Evolutionary conservation across 2,888 invertebrate genomes (phyloP).

Genomic region (Drosophila melanosoma): DNA sequence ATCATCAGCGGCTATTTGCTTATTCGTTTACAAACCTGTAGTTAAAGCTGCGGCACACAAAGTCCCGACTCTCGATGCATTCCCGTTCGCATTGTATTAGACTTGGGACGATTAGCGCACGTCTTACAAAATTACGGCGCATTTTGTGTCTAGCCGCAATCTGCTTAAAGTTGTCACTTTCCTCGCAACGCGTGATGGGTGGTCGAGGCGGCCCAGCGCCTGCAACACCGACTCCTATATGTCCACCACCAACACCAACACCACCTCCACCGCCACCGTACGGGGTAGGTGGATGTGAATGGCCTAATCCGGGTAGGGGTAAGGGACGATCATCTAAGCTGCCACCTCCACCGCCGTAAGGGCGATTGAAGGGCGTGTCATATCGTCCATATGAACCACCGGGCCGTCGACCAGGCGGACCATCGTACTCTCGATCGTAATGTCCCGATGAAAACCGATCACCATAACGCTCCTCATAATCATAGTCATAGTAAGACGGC

Average conservation of each 20-base stretch:
- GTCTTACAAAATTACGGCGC: conserved; percentile 91
- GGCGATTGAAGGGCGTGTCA: conserved; percentile 83
- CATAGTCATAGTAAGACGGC: conserved; percentile 83
- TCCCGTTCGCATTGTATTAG: conserved; percentile 93
- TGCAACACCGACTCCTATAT: conserved; percentile 69
- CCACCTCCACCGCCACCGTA: conserved; percentile 57
- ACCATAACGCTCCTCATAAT: conserved; percentile 83
- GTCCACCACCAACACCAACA: conserved; percentile 46
- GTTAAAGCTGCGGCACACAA: conserved; percentile 94
- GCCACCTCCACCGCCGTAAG: conserved; percentile 65
- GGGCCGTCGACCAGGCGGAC: conserved; percentile 77
- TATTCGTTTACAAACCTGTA: conserved; percentile 87
- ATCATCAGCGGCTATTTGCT: neutral
- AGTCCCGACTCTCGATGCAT: conserved; percentile 92
- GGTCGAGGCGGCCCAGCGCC: conserved; percentile 85
- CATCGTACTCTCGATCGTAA: conserved; percentile 84
- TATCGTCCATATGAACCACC: conserved; percentile 81
- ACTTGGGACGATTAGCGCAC: conserved; percentile 90
- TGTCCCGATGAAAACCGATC: conserved; percentile 72
- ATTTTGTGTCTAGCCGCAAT: conserved; percentile 91
- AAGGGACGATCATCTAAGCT: conserved; percentile 75
- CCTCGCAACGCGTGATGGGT: conserved; percentile 89
- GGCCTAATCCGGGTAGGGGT: conserved; percentile 71
- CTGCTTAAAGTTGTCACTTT: conserved; percentile 92
- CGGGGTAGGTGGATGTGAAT: conserved; percentile 68